Percentiles rank a stretch among this genome's conserved stretches.
These are phyloP conservation scores for Psococerastis gibbosa DNA, from an alignment of 2,888 invertebrate genomes.

Conservation along the genomic window DNA sequence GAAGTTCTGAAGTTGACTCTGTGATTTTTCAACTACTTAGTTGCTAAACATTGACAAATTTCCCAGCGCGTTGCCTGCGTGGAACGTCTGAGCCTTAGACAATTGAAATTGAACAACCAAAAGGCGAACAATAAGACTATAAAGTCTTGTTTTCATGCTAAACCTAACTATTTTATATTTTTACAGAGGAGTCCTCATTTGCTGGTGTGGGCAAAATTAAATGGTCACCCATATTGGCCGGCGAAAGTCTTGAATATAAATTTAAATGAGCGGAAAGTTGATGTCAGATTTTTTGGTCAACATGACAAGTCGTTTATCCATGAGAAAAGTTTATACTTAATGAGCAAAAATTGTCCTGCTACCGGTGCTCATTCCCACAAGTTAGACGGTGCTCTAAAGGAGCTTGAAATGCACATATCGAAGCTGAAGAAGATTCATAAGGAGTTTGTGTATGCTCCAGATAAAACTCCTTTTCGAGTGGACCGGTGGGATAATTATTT, in stretches of 20 bases:
- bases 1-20: too few relatives aligned
- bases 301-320: constrained; percentile 61
- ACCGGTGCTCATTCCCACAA: neutral
- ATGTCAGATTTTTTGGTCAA: constrained; percentile 87
- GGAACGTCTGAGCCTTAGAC: neutral
- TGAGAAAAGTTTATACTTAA: constrained; percentile 26
- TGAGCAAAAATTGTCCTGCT: constrained; percentile 24
- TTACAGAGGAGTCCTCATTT: constrained; percentile 58
- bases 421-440: constrained; percentile 53
- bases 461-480: constrained; percentile 47
- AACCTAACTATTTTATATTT: constrained; percentile 8
- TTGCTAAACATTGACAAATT: too few relatives aligned
- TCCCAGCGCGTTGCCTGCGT: constrained; percentile 10
- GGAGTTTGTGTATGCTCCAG: constrained; percentile 50
- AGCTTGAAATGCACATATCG: constrained; percentile 55
- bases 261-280: constrained; percentile 42
- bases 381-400: constrained; percentile 23
- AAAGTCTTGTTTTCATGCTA: too few relatives aligned
- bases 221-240: constrained; percentile 96
- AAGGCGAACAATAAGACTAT: too few relatives aligned
- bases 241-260: constrained; percentile 71
- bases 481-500: constrained; percentile 39
- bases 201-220: constrained; percentile 88
- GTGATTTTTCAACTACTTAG: too few relatives aligned
- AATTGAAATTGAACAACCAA: too few relatives aligned